These are phyloP conservation scores for Bos taurus DNA, from an alignment of 2,113 vertebrate genomes.

Conservation along the genomic window ARS-UCD2.0 NC_037351.1:28667001-28667500, in stretches of 20 bases:
- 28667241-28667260: neutral
- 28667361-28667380: neutral
- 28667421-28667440: neutral
- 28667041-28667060: neutral
- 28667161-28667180: neutral
- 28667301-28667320: neutral
- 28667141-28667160: neutral
- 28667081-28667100: neutral
- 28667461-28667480: neutral
- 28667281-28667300: neutral
- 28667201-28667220: neutral
- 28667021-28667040: neutral
- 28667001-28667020: neutral
- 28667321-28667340: neutral
- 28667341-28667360: neutral
- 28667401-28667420: neutral
- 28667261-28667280: neutral
- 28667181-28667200: neutral
- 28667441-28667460: constrained; percentile 2
- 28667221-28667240: neutral
- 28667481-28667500: neutral
- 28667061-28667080: neutral
- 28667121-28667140: neutral
- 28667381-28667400: neutral
- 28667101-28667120: neutral